Evolutionary conservation across 2,797 vertebrate species (phyloP), one percentile per base, ranked within the genome.

Genomic region (Oreortyx pictus): DNA sequence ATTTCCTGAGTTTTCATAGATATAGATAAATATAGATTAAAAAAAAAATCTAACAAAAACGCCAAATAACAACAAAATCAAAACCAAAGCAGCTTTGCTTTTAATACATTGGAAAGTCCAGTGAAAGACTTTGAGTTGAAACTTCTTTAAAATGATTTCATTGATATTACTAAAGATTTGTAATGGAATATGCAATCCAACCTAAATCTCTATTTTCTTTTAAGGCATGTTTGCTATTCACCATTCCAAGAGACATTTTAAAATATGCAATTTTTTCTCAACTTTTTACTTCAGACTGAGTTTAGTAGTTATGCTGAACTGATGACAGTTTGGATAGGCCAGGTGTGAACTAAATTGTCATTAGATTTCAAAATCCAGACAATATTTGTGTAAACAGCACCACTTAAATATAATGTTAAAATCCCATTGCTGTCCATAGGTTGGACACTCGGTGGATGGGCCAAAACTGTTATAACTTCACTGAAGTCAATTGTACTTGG

Each of bases 261-360:
- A 87, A 59, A 49, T 3, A 61, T 64, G 35, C 54, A 82, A 59
- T 54, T 65, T 0, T 0, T 84, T 92, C 86, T 67, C 3, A 83
- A 68, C 6, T 59, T 77, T 75, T 62, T 18, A 31, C 46, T 66
- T 23, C 14, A 72, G 35, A 33, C 22, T 92, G 65, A 76, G 56
- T 82, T 85, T 66, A 59, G 29, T 80, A 75, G 82, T 85, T 72
- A 57, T 76, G 57, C 23, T 83, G 56, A 89, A 66, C 41, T 92
- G 43, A 13, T 2, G 6, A 67, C 25, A 31, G 56, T 71, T 66
- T 89, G 59, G 37, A 49, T 85, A 82, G 87, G n/a, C 31, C 33
- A 72, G 31, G 23, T 88, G 43, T n/a, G 47, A 70, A 73, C 83
- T 88, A 83, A 74, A 56, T 46, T 70, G 3, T 44, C 81, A 49